Base-by-base conservation (phyloP, 2,113 vertebrate species). In the Genyomyrus donnyi region DNA sequence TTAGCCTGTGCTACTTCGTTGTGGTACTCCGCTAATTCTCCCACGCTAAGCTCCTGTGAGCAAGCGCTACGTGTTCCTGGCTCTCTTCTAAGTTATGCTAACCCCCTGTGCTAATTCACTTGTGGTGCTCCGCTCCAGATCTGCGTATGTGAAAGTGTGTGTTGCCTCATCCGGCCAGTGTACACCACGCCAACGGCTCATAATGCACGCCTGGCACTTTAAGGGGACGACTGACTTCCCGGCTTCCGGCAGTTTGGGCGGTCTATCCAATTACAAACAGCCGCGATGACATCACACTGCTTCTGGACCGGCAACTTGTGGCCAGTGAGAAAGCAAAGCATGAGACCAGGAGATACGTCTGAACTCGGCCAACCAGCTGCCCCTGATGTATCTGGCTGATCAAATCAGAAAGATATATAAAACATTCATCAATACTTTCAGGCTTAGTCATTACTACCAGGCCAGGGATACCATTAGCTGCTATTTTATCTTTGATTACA, bases 211-310 rank as follows among this genome's bases (percentile, higher is more conserved):
- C 74, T 42, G 74, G 15, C 74, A 15, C 74, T 80, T 80, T 80
- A 80, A 80, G 74, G 39, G 74, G 13, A 80, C 13, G 74, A 42
- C 74, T 17, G 35, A 35, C 35, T 35, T 80, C 74, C 74, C 15
- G n/a, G 74, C 17, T 80, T 80, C 74, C 74, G 4, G 31, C 74
- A 42, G 91, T 92, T 93, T 90, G 91, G 87, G 88, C 17, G 87
- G 24, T 46, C 87, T 92, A 92, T 94, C 90, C 90, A 91, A 90
- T 92, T 90, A 91, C 27, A 88, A 90, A 83, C 90, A 92, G 90
- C 53, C 80, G 84, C 42, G 48, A 17, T 52, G 89, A 92, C 58
- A 90, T 45, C 89, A 77, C 84, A 87, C 45, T 80, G 74, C 74
- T 39, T 19, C 85, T 7, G 88, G 45, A 62, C 88, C 74, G 88